A percentile compares a stretch with the other conserved stretches of the same genome.
Conservation (phyloP, 2,888 invertebrate species). For the Nomada lathburiana region DNA sequence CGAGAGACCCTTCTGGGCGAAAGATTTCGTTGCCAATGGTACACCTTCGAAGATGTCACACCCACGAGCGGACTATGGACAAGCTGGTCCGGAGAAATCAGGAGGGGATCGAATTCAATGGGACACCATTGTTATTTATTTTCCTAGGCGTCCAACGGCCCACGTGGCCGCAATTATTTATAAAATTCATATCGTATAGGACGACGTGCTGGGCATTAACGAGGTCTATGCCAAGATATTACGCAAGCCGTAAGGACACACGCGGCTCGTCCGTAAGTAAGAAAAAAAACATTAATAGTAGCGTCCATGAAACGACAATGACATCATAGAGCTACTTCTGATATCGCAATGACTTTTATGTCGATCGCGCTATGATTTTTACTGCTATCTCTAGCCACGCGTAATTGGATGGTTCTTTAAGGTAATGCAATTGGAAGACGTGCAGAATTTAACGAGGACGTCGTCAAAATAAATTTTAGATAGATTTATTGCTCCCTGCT, state of each 20-base stretch:
- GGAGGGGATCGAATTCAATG: conserved; percentile 70
- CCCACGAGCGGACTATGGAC: conserved; percentile 58
- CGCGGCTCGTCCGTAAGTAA: conserved; percentile 47
- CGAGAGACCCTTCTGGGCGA: conserved; percentile 31
- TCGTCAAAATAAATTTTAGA: conserved; percentile 50
- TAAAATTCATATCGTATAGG: conserved; percentile 70
- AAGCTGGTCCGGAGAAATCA: conserved; percentile 46
- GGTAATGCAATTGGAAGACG: conserved; percentile 35
- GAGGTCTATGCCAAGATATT: conserved; percentile 55
- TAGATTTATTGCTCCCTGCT: conserved; percentile 36
- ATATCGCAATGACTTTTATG: conserved; percentile 39
- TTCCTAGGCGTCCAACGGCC: conserved; percentile 69
- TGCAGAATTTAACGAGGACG: conserved; percentile 39
- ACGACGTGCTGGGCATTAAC: conserved; percentile 66
- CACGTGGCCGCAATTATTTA: conserved; percentile 71
- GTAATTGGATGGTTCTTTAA: conserved; percentile 46
- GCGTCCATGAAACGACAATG: conserved; percentile 48
- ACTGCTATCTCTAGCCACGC: conserved; percentile 34
- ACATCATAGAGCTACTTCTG: conserved; percentile 16
- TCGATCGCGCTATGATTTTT: conserved; percentile 42
- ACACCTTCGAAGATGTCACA: conserved; percentile 55
- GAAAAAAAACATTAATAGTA: conserved; percentile 35
- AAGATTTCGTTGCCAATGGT: conserved; percentile 62
- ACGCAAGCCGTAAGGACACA: conserved; percentile 55
- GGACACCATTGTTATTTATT: conserved; percentile 75